phyloP scores from a whole-genome alignment of 2,888 invertebrate species.

The Odontomyia ornata region DNA sequence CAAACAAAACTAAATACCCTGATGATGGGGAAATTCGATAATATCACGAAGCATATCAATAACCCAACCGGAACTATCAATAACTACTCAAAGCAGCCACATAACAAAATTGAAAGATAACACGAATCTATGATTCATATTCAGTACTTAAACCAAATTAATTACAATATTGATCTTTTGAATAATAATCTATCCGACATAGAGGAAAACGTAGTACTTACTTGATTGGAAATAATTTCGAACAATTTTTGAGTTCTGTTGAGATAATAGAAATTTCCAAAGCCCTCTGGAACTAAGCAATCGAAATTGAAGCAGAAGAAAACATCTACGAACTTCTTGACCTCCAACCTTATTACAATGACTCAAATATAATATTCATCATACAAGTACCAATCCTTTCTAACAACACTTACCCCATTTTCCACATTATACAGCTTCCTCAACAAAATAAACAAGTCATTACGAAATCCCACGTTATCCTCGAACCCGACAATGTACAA shows the following conservation, averaged over 20 bases:
- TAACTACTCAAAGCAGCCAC: slow-evolving; percentile 6
- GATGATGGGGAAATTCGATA: slow-evolving; percentile 33
- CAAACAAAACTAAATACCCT: slow-evolving; percentile 21
- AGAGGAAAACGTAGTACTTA: slow-evolving; percentile 33
- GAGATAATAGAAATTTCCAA: slow-evolving; percentile 26
- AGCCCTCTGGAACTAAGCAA: slow-evolving; percentile 8
- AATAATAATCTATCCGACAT: slow-evolving; percentile 33
- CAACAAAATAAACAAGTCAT: slow-evolving; percentile 2
- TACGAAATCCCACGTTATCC: slow-evolving; percentile 11
- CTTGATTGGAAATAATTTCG: slow-evolving; percentile 40
- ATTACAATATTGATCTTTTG: slow-evolving; percentile 32
- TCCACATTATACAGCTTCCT: slow-evolving; percentile 22
- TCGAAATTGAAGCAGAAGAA: slow-evolving; percentile 28
- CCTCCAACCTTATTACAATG: slow-evolving; percentile 33
- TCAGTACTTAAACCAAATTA: slow-evolving; percentile 27
- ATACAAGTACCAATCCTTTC: slow-evolving; percentile 36
- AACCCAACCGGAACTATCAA: slow-evolving; percentile 3
- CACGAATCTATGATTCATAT: not conserved
- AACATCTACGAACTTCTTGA: slow-evolving; percentile 37
- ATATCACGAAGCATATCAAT: slow-evolving; percentile 39
- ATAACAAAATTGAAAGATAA: slow-evolving; percentile 4
- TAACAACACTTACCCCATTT: slow-evolving; percentile 1
- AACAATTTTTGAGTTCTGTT: slow-evolving; percentile 36
- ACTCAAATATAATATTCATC: slow-evolving; percentile 34
- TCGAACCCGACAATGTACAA: not conserved